Evolutionary conservation across 2,797 vertebrate genomes (phyloP), one percentile per base, ranked within the genome.

Genomic region (Tachyglossus aculeatus): DNA sequence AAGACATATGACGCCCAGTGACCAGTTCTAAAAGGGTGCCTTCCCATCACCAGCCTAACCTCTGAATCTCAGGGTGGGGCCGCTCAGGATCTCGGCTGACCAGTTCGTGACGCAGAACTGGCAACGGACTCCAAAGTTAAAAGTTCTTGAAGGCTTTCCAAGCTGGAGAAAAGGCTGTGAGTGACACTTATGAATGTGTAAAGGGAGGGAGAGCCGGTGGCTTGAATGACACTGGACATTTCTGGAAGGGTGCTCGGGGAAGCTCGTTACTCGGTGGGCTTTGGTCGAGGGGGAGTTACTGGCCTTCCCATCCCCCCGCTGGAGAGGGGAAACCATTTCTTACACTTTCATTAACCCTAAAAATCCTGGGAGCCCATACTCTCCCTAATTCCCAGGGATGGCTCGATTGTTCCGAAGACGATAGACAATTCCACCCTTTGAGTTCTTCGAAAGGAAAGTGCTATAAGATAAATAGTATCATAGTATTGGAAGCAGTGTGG

Each of bases 71-170:
- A 83, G 59, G 82, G 80, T n/a, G n/a, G n/a, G n/a, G n/a, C n/a
- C 75, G 85, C 76, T 83, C 38, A 38, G 84, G 82, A 88, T 82
- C 78, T 80, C 80, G 90, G 86, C 78, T 86, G 87, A 82, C 85
- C 88, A 77, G 75, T 82, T 89, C 82, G 40, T 83, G 88, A 86
- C 81, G 80, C 77, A 86, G 80, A 91, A 83, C 57, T 87, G 83
- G 86, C 82, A 89, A 88, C 81, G 78, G 86, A 83, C 74, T 87
- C 84, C 67, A 67, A 76, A 88, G 84, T 90, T 80, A 80, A 86
- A 88, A 82, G 71, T 80, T 89, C 86, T 84, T 87, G 86, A 86
- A 57, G 34, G 71, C 74, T 88, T 88, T 88, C 87, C 86, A 91
- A 80, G 83, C 77, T 81, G 62, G 78, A 84, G 72, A 82, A 90